Base-by-base conservation (phyloP, 2,888 invertebrate genomes). In the Therioaphis trifolii region DNA sequence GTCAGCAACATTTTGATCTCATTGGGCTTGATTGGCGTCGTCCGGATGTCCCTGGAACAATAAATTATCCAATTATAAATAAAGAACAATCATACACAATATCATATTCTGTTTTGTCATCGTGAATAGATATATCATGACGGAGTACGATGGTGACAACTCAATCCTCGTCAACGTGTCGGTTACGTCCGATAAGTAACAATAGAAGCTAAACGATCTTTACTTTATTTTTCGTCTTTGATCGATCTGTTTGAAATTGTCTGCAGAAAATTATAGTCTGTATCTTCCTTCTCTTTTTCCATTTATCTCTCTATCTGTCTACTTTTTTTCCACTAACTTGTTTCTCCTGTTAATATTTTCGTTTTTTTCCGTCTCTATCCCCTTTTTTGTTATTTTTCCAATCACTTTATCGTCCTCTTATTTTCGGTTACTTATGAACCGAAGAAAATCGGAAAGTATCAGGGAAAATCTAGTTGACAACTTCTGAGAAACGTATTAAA, bases 1-100 rank as follows among this genome's bases (percentile, higher is more conserved):
- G 63, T 82, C 72, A 82, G 80, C 80, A 82, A 82, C 80, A 82
- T 82, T 72, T 58, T 82, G 80, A 82, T 82, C 72, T 82, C 80
- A 82, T 82, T 21, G 72, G 80, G 80, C 80, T 82, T 24, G 63
- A 49, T n/a, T 61, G 63, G 43, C 63, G 72, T 82, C 80, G 80
- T 74, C 61, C 80, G 63, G 63, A 82, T 72, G 72, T 74, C 72
- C 72, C 80, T 82, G 72, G 21, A 82, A 82, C 80, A 49, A 74
- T 40, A 78, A 78, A 68, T 68, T n/a, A 68, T 78, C 18, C 0
- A 15, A 66, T 77, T 68, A 35, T 52, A 24, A 9, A 61, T 12
- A 2, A 27, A 15, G 3, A 2, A 27, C 40, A 11, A 18, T 24
- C 11, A 52, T 24, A 75, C 24, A 40, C 14, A 27, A 27, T 76